phyloP scores from a whole-genome alignment of 2,888 invertebrate species.

The Malachius bipustulatus region DNA sequence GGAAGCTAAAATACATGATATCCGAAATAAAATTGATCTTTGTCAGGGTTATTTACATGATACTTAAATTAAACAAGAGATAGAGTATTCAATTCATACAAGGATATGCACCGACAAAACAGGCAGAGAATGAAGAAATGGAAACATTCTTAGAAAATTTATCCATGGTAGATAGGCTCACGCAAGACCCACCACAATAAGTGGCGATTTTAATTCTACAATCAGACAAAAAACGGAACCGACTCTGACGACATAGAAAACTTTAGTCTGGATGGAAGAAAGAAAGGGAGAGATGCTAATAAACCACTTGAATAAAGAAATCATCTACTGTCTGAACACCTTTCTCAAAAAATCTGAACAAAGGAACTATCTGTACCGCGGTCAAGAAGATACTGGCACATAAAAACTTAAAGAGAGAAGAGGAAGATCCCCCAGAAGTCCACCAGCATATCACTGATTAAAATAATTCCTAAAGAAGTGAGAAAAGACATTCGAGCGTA shows the following conservation, averaged over 20 bases:
- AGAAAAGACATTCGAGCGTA: too few relatives aligned
- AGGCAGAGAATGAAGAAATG: too few relatives aligned
- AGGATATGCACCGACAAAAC: conserved; percentile 8
- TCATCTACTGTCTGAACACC: too few relatives aligned
- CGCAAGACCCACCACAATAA: conserved; percentile 9
- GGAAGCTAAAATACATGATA: conserved; percentile 10
- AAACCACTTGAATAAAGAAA: conserved; percentile 7
- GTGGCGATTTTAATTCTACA: conserved; percentile 8
- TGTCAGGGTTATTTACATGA: conserved; percentile 10
- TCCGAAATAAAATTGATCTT: conserved; percentile 7
- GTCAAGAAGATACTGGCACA: too few relatives aligned
- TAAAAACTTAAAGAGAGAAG: too few relatives aligned
- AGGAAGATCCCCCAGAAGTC: too few relatives aligned
- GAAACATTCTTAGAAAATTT: conserved; percentile 7
- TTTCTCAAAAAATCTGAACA: too few relatives aligned
- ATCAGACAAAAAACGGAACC: conserved; percentile 8
- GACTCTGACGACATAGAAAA: conserved; percentile 7
- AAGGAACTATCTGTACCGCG: too few relatives aligned
- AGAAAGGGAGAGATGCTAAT: too few relatives aligned
- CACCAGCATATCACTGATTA: too few relatives aligned
- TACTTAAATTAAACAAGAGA: conserved; percentile 10
- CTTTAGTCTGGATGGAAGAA: conserved; percentile 10
- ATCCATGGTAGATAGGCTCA: conserved; percentile 6
- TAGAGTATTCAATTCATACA: conserved; percentile 10
- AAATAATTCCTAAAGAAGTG: too few relatives aligned